phyloP scores from a whole-genome alignment of 2,113 vertebrate genomes.

The rabbit (Oryctolagus cuniculus) region mOryCun1.1 NC_091447.1:40799501-40800000 shows the following conservation, averaged over 20 bases:
- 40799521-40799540: too few species aligned
- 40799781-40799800: not conserved
- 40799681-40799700: not conserved
- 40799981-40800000: conserved; percentile 10
- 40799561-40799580: too few species aligned
- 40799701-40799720: not conserved
- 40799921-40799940: not conserved
- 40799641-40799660: not conserved
- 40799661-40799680: not conserved
- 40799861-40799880: not conserved
- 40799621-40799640: too few species aligned
- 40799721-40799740: not conserved
- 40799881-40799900: not conserved
- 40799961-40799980: not conserved
- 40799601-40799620: too few species aligned
- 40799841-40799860: not conserved
- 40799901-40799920: not conserved
- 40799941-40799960: not conserved
- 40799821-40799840: not conserved
- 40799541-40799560: too few species aligned
- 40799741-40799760: not conserved
- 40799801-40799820: conserved; percentile 36
- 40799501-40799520: too few species aligned
- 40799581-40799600: too few species aligned
- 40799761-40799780: not conserved